Evolutionary conservation across 2,797 vertebrate species (phyloP), one percentile per base, ranked within the genome.

Genomic region (Borostomias antarcticus): DNA sequence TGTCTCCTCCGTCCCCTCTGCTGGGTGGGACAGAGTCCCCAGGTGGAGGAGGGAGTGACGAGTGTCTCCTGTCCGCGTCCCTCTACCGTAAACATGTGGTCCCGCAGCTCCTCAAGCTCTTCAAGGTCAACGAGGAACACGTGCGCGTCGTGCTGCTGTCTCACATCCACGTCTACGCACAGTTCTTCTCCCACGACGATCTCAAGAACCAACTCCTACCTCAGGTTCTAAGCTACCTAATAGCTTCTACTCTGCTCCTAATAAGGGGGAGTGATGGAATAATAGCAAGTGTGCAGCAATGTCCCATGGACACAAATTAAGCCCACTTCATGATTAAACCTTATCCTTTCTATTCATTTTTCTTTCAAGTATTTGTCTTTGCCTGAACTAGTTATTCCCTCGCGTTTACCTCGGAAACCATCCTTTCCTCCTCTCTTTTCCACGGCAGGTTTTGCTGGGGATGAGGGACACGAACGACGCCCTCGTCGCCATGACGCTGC

Each of bases 41-140:
- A 52, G 47, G 68, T 48, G 77, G 72, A 45, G 70, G 85, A 25
- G 84, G 75, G 60, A 77, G 84, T 62, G 86, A 89, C 56, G 92
- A 91, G 28, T 92, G 94, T 80, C 92, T 99, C 73, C 93, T 99
- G 60, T 96, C 96, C 0, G 80, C 93, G 64, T 87, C 94, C 25
- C 83, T 97, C 68, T 98, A 98, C 90, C 94, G 90, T 69, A 89
- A 93, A 1, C 91, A 95, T 0, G 94, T 99, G 77, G 91, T 95
- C 60, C 96, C 98, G 1, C 93, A 94, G 84, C 93, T 99, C 52
- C 90, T 98, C 48, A 96, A 92, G 83, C 91, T 99, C 28, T 99
- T 95, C 62, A 93, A 93, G 77, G 93, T 98, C 30, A 97, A 97
- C 0, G 97, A 99, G 84, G 97, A 97, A 58, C 98, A 99, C 0